phyloP scores from a whole-genome alignment of 2,888 invertebrate species.

The Dastarcus helophoroides region DNA sequence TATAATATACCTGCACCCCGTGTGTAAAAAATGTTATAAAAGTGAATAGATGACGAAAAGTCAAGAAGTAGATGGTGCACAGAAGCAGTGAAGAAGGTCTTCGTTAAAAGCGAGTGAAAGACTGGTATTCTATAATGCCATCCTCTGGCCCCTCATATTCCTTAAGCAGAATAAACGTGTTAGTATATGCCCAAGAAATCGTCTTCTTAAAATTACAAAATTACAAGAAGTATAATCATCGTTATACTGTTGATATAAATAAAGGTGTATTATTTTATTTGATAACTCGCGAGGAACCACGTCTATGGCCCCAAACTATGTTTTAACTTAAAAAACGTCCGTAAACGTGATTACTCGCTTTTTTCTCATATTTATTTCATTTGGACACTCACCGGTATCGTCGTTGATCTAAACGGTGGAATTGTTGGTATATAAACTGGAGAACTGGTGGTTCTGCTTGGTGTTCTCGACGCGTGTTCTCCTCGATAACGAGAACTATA shows the following conservation, averaged over 20 bases:
- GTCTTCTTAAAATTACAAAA: slow-evolving; percentile 1
- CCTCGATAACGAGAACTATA: slow-evolving; percentile 49
- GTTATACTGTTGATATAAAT: neutral
- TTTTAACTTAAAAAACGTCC: too few relatives aligned
- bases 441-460: slow-evolving; percentile 39
- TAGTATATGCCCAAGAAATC: too few relatives aligned
- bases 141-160: slow-evolving; percentile 33
- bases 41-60: slow-evolving; percentile 7
- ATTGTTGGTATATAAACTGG: slow-evolving; percentile 53
- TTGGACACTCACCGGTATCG: slow-evolving; percentile 11
- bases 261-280: slow-evolving; percentile 7
- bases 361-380: too few relatives aligned
- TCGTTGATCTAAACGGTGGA: slow-evolving; percentile 32
- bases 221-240: neutral
- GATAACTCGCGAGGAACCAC: neutral
- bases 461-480: slow-evolving; percentile 29
- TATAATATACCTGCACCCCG: slow-evolving; percentile 14
- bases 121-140: slow-evolving; percentile 19
- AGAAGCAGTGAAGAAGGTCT: slow-evolving; percentile 17
- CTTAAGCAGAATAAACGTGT: slow-evolving; percentile 30
- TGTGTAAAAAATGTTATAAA: slow-evolving; percentile 6
- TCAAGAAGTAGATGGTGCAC: slow-evolving; percentile 15
- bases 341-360: too few relatives aligned
- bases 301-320: neutral
- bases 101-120: slow-evolving; percentile 15